Evolutionary conservation across 2,888 invertebrate species (phyloP), one percentile per base, ranked within the genome.

Genomic region (Cosmopolites sordidus): DNA sequence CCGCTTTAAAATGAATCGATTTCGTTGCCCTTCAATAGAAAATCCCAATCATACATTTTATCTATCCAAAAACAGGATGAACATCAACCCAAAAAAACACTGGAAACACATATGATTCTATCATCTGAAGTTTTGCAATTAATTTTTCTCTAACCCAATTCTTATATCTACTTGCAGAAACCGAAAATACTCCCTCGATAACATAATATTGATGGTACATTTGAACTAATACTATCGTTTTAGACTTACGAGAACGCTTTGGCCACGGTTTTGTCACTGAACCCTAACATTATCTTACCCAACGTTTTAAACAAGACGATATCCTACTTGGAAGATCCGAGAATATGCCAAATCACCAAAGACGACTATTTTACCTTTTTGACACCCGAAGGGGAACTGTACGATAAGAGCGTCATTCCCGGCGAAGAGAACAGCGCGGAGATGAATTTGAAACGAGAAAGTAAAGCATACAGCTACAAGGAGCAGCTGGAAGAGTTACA

Each of bases 401-500:
- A 88, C 70, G 94, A 98, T 74, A 94, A 91, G 75, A 86, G 84
- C 61, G 84, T 89, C 0, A 74, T 90, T 45, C 86, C 87, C 14
- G 82, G 76, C 73, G 76, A 70, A 66, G 68, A 59, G 11, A 49
- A 37, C 16, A 75, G 74, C 51, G 73, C 75, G 45, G 73, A 74
- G 43, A 84, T 83, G 79, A 95, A 97, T 65, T 80, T 97, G 71
- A 94, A 92, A 73, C 81, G 96, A 12, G 98, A 98, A 72, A 97
- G 93, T 73, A 97, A 96, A 75, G 91, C 87, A 1, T 98, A 98
- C 73, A 93, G 94, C 58, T 96, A 92, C 73, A 92, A 94, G 69
- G 98, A 98, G 58, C 98, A 99, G 72, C 79, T 94, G 67, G 97
- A 96, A 67, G 98, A 98, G 72, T 73, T 94, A 61, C 92, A 96